A percentile compares a stretch with the other conserved stretches of the same genome.
These are phyloP conservation scores for Deroptyus accipitrinus DNA, from an alignment of 2,113 vertebrate genomes.

Conservation along the genomic window DNA sequence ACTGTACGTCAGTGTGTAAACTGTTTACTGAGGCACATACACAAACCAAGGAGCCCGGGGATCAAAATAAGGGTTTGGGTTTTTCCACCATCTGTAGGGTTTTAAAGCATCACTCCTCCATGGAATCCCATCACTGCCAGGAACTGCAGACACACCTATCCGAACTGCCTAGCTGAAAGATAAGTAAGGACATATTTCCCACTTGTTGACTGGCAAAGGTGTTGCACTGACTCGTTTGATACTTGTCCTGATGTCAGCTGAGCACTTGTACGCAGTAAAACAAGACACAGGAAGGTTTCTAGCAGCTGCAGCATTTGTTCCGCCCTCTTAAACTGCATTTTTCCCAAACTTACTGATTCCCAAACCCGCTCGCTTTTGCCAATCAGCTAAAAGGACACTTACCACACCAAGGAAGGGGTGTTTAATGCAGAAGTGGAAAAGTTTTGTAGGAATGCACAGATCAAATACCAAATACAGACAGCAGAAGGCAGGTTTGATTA, in stretches of 20 bases:
- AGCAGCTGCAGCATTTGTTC: rapidly evolving
- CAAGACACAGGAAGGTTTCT: not conserved
- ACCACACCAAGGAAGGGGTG: not conserved
- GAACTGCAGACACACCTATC: not conserved
- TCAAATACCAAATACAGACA: conserved; percentile 45
- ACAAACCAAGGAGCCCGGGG: not conserved
- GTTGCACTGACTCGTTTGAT: not conserved
- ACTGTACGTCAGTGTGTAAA: not conserved
- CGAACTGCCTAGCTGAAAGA: not conserved
- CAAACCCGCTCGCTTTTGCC: not conserved
- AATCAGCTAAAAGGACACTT: not conserved
- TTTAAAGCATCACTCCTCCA: not conserved
- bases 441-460: conserved; percentile 54
- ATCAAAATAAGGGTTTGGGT: not conserved
- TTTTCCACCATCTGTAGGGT: not conserved
- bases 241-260: rapidly evolving
- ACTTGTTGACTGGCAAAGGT: not conserved
- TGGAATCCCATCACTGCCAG: not conserved
- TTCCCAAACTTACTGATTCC: not conserved
- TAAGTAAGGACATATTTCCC: not conserved
- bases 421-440: conserved; percentile 60
- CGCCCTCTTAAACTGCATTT: not conserved
- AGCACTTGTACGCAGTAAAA: not conserved
- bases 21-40: rapidly evolving
- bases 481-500: conserved; percentile 46